Base-by-base conservation (phyloP, 1,140 invertebrate species). In the Rhopalosiphum padi region DNA sequence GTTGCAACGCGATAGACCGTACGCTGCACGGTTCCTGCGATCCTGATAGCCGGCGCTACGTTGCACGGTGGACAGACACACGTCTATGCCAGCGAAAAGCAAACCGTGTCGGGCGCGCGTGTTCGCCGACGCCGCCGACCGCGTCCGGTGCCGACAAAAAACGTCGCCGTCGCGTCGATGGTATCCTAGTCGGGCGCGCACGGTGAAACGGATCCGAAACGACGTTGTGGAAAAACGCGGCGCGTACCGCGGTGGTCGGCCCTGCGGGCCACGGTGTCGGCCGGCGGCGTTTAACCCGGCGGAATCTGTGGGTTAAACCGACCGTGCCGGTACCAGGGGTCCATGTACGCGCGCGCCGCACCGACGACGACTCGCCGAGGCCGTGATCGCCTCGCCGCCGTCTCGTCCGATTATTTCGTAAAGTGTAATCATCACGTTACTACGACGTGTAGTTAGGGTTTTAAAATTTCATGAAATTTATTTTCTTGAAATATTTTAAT, bases 191-290 rank as follows among this genome's bases (percentile, higher is more conserved):
- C 37, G 55, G 37, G 15, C 89, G 89, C 89, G 89, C 89, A 90
- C 37, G 89, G 89, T 68, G 53, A 90, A 90, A 90, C 89, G 89
- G 89, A 90, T 90, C 55, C 53, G 89, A 68, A 90, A 43, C 89
- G 89, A 30, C 89, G 89, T 90, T 55, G 53, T n/a, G 89, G 37
- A 68, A 68, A 55, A 90, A 11, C 89, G 55, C 37, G 55, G 15
- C 37, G 25, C 89, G 48, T 8, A 23, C 46, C 2, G 7, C 43
- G 30, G 85, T 18, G 86, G 48, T 55, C 35, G 55, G 25, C 55
- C 55, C 60, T 68, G 37, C 51, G 55, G 89, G 53, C 25, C 25
- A 7, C 22, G 55, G 15, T n/a, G 25, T 18, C 53, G 37, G 53
- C 89, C 55, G 89, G 55, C 89, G 37, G 89, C 89, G 55, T 41